Evolutionary conservation across 2,888 invertebrate species (phyloP), one percentile per base, ranked within the genome.

Genomic region (Oasisia sp.): DNA sequence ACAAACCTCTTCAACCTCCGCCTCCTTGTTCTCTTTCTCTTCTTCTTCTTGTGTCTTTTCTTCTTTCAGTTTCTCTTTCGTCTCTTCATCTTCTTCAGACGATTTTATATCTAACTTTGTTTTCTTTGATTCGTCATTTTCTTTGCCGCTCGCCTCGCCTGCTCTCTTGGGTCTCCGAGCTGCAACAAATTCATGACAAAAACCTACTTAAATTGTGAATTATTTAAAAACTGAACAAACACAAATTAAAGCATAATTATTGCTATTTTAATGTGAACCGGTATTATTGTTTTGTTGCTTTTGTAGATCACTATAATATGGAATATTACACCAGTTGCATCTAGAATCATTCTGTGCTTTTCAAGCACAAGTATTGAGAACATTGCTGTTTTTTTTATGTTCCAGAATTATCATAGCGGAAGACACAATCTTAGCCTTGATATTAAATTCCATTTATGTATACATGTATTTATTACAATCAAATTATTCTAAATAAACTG

Each of bases 11-110:
- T 44, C 44, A 8, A 19, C 44, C 2, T 91, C 32, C 50, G 5
- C n/a, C 27, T 45, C 27, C 9, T 27, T 38, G 27, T 90, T 89
- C 90, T 89, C 32, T 45, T 38, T 38, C 38, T 38, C 38, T 38
- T 38, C 91, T 32, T 89, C 89, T 19, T 89, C 89, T 32, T 89
- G 27, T 32, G 32, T 89, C 92, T 92, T 45, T 74, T 32, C 91
- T 74, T 91, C 89, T 19, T 91, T 91, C 38, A 91, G 19, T 38
- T 89, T 32, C n/a, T 27, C 32, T 38, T 91, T 38, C 27, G 27
- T 92, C 89, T 89, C 14, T 89, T 92, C 44, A 44, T n/a, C 32
- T 91, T 38, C 44, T 50, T 91, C 32, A 50, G 91, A 91, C 1
- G 44, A 45, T 44, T 19, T n/a, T 50, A 44, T 32, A 14, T 91